Evolutionary conservation across 2,113 vertebrate genomes (phyloP).

Genomic region (Ochotona curzoniae): DNA sequence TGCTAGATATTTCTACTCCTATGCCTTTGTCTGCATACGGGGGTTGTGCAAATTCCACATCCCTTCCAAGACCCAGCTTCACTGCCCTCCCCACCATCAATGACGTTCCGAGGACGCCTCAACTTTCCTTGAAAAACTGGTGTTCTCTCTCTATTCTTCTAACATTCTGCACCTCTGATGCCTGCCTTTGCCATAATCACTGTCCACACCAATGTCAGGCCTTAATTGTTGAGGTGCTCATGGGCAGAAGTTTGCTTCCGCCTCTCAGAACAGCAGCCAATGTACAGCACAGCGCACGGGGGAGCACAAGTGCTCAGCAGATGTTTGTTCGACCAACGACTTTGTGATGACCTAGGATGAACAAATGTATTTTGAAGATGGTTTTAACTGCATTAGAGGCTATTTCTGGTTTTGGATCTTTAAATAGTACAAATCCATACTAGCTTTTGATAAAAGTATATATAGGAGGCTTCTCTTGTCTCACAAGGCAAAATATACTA

Average conservation of each 20-base stretch:
- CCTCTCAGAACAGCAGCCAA: neutral
- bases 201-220: neutral
- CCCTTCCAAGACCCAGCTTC: neutral
- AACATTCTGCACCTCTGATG: neutral
- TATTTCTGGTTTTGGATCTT: neutral
- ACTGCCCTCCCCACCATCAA: neutral
- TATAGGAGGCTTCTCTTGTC: neutral
- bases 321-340: neutral
- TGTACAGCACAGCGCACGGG: fast-evolving
- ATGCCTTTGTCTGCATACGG: neutral
- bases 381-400: neutral
- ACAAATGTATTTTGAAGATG: neutral
- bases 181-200: neutral
- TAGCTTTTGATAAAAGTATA: neutral
- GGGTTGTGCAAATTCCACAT: neutral
- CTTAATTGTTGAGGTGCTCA: neutral
- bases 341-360: neutral
- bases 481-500: neutral
- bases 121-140: neutral
- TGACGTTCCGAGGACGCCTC: neutral
- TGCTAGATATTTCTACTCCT: neutral
- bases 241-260: neutral
- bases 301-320: neutral
- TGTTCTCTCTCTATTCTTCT: neutral
- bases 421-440: neutral